phyloP scores from a whole-genome alignment of 2,888 invertebrate species.

The Pachliopta kotzebuea region DNA sequence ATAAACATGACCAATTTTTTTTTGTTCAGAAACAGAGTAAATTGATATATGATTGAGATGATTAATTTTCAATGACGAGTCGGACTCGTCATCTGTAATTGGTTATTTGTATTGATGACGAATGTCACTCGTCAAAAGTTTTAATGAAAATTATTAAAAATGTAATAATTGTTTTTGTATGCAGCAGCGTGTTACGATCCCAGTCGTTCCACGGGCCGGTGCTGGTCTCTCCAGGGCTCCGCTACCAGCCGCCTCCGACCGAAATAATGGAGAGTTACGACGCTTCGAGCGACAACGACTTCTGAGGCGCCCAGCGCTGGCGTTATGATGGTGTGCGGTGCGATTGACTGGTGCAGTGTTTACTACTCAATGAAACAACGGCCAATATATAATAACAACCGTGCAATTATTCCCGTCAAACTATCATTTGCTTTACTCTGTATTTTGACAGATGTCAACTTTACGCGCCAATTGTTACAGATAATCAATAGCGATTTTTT shows the following conservation, averaged over 20 bases:
- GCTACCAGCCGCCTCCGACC: constrained; percentile 53
- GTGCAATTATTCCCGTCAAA: constrained; percentile 1
- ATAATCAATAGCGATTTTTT: constrained; percentile 4
- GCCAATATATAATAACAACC: background rate
- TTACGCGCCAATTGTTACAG: constrained; percentile 25
- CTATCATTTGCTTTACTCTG: background rate
- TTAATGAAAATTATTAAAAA: background rate
- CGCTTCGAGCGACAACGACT: constrained; percentile 78
- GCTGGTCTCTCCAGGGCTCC: constrained; percentile 56
- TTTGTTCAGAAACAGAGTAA: too few species aligned
- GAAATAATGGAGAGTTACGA: constrained; percentile 66
- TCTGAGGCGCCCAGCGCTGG: constrained; percentile 47
- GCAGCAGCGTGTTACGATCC: constrained; percentile 80
- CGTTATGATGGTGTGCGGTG: constrained; percentile 50
- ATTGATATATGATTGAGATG: too few species aligned
- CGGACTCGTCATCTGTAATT: too few species aligned
- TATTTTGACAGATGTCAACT: constrained; percentile 31
- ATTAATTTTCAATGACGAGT: too few species aligned
- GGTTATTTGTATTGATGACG: too few species aligned
- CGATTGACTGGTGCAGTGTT: constrained; percentile 18
- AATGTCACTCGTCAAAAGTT: too few species aligned
- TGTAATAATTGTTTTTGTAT: constrained; percentile 28
- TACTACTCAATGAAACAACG: constrained; percentile 4
- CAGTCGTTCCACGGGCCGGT: constrained; percentile 83
- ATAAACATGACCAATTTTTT: too few species aligned